Evolutionary conservation across 2,797 vertebrate species (phyloP), one percentile per base, ranked within the genome.

Genomic region (Gallirallus australis): DNA sequence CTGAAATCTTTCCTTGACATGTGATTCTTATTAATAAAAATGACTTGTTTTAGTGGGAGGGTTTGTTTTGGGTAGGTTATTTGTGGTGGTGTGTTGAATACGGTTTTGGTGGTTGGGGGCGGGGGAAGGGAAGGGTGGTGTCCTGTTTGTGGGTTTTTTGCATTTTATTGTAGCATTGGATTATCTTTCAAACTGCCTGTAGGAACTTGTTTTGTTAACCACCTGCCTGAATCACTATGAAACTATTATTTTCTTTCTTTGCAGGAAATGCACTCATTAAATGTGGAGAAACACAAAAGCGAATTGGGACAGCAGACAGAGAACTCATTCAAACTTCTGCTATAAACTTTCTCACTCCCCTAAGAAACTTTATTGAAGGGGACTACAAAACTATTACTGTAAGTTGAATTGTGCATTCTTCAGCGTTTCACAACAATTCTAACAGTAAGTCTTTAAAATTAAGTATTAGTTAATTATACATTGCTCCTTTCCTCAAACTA

Each of bases 361-460:
- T 99, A 96, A 98, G 99, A 97, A 99, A 99, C 97, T 99, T 99
- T 93, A 98, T 99, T 72, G 99, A 99, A 97, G 99, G 99, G 47
- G 99, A 99, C 97, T 99, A 99, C 95, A 99, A 99, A 98, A 99
- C 99, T 90, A 99, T 99, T 97, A 97, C 99, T 98, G 99, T 99
- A 97, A 99, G 99, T 98, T 95, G 69, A 94, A 85, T 63, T 80
- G 18, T 75, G 53, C 10, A 11, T 93, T 65, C 39, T 50, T 95
- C 50, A 96, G 50, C 73, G n/a, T 94, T 78, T 82, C 77, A 84
- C 61, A 89, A 17, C 63, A 86, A 17, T 89, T 81, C 11, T 52
- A 66, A 88, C 39, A 48, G 18, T 83, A 14, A 18, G 15, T 39
- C n/a, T 75, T 91, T 8, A 63, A 89, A 85, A 61, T 37, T 3